phyloP scores from a whole-genome alignment of 92 coral and sea anemone species.

The Pocillopora grandis region DNA sequence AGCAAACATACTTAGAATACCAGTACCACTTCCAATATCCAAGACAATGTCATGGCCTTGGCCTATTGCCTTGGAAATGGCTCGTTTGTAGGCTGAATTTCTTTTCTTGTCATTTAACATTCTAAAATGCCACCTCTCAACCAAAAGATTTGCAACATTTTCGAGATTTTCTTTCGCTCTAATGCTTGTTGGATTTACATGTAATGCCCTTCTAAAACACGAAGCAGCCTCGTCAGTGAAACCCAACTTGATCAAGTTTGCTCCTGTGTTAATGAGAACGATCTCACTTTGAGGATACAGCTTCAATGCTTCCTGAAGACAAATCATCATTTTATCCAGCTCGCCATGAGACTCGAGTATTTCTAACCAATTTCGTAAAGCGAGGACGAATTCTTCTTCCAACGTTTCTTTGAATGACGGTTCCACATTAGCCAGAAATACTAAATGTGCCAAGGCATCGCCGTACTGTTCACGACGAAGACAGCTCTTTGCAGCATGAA shows the following conservation, averaged over 20 bases:
- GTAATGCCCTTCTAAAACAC: conserved; percentile 77
- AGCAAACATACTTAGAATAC: conserved; percentile 97
- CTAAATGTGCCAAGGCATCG: conserved; percentile 84
- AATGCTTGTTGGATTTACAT: conserved; percentile 58
- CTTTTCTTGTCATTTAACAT: conserved; percentile 90
- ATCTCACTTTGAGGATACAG: conserved; percentile 78
- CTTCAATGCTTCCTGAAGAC: conserved; percentile 80
- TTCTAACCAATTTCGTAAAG: conserved; percentile 77
- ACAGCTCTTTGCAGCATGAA: conserved; percentile 61
- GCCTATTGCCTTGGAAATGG: conserved; percentile 71
- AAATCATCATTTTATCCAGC: conserved; percentile 73
- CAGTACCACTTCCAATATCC: conserved; percentile 98
- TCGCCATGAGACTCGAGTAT: conserved; percentile 72
- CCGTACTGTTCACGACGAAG: conserved; percentile 70
- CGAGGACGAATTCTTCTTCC: conserved; percentile 78
- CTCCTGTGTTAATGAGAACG: conserved; percentile 79
- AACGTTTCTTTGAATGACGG: conserved; percentile 63
- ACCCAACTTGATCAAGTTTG: conserved; percentile 72
- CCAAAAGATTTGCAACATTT: conserved; percentile 81
- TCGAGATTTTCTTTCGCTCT: conserved; percentile 88
- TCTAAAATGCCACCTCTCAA: conserved; percentile 98
- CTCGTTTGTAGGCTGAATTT: conserved; percentile 85
- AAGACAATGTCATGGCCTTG: conserved; percentile 72
- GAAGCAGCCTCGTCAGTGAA: conserved; percentile 90
- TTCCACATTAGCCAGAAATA: conserved; percentile 66